Evolutionary conservation across 1,140 invertebrate species (phyloP).

Genomic region (Maconellicoccus hirsutus): DNA sequence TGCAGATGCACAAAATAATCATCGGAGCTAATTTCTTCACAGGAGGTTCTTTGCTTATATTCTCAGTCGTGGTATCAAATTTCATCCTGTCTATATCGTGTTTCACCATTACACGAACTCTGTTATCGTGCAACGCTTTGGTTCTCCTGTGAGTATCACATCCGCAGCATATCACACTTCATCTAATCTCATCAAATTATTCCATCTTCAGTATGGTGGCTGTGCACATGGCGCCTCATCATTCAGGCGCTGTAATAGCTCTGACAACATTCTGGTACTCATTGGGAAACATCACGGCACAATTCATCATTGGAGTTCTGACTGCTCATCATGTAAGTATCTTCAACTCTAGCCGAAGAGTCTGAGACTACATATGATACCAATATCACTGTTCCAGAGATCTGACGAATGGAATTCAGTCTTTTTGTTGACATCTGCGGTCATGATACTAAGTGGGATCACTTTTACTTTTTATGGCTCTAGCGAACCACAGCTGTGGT

Average conservation of each 20-base stretch:
- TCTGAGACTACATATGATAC: no score
- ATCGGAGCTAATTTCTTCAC: not conserved
- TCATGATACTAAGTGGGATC: not conserved
- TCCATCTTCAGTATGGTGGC: not conserved
- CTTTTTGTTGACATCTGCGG: not conserved
- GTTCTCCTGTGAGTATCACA: not conserved
- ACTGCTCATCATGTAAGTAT: not conserved
- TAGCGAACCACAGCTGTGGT: not conserved
- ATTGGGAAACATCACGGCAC: not conserved
- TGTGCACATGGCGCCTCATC: not conserved
- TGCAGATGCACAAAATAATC: not conserved
- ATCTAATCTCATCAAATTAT: no score
- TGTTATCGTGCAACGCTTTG: not conserved
- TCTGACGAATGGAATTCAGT: not conserved
- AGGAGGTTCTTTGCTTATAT: not conserved
- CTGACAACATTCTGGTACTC: not conserved
- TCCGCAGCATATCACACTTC: no score
- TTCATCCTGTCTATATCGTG: not conserved
- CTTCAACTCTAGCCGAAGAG: no score
- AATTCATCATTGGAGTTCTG: not conserved
- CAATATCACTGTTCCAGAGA: not conserved
- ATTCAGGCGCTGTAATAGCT: not conserved
- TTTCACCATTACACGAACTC: not conserved
- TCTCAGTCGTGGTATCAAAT: not conserved
- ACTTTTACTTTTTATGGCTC: not conserved